Evolutionary conservation across 2,888 invertebrate species (phyloP), one percentile per base, ranked within the genome.

Genomic region (Tachina lurida): DNA sequence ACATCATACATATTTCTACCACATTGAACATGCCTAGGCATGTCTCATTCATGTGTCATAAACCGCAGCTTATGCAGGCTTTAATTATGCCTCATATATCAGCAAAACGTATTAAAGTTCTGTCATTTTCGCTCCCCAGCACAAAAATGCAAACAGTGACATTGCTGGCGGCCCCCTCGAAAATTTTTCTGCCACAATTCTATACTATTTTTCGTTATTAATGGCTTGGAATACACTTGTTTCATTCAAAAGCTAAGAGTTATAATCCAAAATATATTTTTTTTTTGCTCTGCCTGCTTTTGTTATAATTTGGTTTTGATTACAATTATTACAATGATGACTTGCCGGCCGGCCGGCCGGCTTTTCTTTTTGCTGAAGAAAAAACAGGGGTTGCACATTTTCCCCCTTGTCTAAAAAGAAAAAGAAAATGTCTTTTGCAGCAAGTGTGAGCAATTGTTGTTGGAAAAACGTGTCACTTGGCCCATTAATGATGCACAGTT

Each of bases 61-160:
- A 89, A 84, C 89, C 90, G 87, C 89, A 89, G 89, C 89, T 89
- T 90, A 91, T 90, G 88, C 88, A 81, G 88, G 89, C 89, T 90
- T 91, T 91, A 91, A 92, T 91, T 91, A 91, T 90, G 90, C 89
- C 91, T 91, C 92, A 91, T 91, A 92, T 91, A 91, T 92, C 92
- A 92, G 89, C 75, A 80, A 87, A 89, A 87, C 84, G 87, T 87
- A 84, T 85, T 85, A 81, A 84, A 84, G 62, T 70, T 31, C 17
- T 68, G 67, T 31, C 43, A 49, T 41, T 45, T 43, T n/a, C 41
- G 13, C 31, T 7, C 49, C 39, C 22, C 63, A 41, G 22, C 1
- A 8, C 15, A 22, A 63, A 75, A 41, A 65, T 74, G 49, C 58
- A 62, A 43, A 73, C 67, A 68, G 39, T 39, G 65, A 52, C 15